These are phyloP conservation scores for Prionchulus punctatus DNA, from an alignment of 2,888 invertebrate genomes.

Conservation along the genomic window DNA sequence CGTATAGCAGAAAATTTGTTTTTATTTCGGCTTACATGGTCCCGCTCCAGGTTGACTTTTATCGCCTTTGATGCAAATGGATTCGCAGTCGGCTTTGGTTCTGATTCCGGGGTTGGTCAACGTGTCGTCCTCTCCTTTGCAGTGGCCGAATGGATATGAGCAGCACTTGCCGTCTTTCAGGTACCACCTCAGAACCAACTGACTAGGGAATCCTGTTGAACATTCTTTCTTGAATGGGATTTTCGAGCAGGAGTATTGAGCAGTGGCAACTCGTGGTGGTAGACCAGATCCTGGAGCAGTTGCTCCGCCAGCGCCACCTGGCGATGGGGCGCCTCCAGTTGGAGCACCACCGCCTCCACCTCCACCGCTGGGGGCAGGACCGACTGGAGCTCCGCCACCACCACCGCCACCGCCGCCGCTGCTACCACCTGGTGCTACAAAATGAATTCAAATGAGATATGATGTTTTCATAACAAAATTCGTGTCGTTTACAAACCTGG, in stretches of 20 bases:
- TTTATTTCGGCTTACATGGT: too few species aligned
- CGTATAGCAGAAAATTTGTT: too few species aligned
- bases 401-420: too few species aligned
- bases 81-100: constrained; percentile 1
- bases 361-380: neutral
- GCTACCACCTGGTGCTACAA: too few species aligned
- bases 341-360: neutral
- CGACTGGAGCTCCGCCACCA: too few species aligned
- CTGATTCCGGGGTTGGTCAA: neutral
- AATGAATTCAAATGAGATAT: too few species aligned
- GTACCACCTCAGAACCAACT: neutral
- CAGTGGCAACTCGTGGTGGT: neutral
- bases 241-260: neutral
- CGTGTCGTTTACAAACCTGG: too few species aligned
- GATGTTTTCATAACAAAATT: too few species aligned
- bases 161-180: constrained; percentile 3
- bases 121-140: constrained; percentile 2
- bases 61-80: neutral
- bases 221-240: neutral
- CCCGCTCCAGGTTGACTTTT: neutral
- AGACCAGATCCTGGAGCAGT: neutral
- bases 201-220: neutral
- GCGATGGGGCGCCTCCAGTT: neutral
- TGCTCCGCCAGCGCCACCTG: neutral
- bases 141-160: constrained; percentile 5